phyloP scores from a whole-genome alignment of 1,140 invertebrate genomes.

The Eurosta solidaginis region DNA sequence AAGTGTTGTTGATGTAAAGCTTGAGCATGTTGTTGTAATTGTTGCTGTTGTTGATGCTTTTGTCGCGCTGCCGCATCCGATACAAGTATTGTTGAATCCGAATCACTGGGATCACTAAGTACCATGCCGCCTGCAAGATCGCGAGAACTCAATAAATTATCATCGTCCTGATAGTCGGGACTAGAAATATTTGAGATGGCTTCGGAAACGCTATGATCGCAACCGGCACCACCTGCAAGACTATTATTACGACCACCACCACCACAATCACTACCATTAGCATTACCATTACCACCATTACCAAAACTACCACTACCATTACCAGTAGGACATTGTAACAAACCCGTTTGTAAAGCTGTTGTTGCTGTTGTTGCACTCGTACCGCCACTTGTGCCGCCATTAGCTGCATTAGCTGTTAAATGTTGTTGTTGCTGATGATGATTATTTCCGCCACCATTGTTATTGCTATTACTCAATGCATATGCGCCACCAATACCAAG shows the following conservation, averaged over 20 bases:
- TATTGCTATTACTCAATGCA: conserved; percentile 38
- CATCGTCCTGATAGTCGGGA: conserved; percentile 82
- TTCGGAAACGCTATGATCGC: conserved; percentile 75
- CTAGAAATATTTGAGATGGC: conserved; percentile 85
- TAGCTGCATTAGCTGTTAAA: conserved; percentile 31
- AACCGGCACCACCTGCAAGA: conserved; percentile 48
- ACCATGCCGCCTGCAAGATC: conserved; percentile 71
- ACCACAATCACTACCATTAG: conserved; percentile 64
- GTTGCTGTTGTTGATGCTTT: conserved; percentile 61
- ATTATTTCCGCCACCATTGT: conserved; percentile 15
- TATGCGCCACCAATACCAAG: conserved; percentile 42
- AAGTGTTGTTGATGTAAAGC: conserved; percentile 64
- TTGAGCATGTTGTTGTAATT: conserved; percentile 43
- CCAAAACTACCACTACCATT: conserved; percentile 31
- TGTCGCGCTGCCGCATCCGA: conserved; percentile 72
- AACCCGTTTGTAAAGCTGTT: conserved; percentile 34
- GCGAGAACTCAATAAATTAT: conserved; percentile 60
- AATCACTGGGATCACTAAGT: conserved; percentile 84
- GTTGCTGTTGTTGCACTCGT: conserved; percentile 29
- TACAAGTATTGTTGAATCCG: conserved; percentile 77
- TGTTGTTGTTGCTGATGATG: conserved; percentile 25
- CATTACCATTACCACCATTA: conserved; percentile 62
- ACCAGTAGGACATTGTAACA: conserved; percentile 42
- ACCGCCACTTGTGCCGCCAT: conserved; percentile 35
- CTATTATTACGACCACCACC: conserved; percentile 36